Conservation (phyloP, 1,140 invertebrate genomes). For the Venturia canescens region DNA sequence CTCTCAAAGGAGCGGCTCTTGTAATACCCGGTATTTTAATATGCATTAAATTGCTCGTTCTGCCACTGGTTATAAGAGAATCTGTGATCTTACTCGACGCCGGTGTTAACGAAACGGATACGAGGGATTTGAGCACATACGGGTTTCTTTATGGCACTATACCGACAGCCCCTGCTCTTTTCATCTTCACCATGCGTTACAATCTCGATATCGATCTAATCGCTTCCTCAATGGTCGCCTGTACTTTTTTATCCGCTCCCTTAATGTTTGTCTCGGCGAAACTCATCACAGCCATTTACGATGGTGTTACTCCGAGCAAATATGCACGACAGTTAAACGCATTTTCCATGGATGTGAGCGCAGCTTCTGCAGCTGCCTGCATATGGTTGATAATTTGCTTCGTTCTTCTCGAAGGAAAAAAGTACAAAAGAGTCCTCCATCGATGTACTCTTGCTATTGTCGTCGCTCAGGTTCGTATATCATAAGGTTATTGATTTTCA, state of each 20-base stretch:
- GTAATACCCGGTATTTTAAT: conserved; percentile 92
- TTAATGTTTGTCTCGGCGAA: conserved; percentile 97
- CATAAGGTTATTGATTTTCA: not conserved
- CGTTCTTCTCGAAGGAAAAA: conserved; percentile 81
- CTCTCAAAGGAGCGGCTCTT: conserved; percentile 85
- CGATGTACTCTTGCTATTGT: conserved; percentile 87
- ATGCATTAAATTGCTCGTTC: conserved; percentile 90
- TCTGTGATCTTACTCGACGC: conserved; percentile 86
- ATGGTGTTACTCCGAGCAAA: conserved; percentile 80
- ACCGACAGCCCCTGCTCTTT: conserved; percentile 95
- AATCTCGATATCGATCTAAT: conserved; percentile 92
- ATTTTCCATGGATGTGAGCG: conserved; percentile 90
- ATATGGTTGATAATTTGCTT: conserved; percentile 89
- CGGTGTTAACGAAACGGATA: conserved; percentile 84
- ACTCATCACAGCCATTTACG: conserved; percentile 87
- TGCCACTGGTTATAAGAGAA: conserved; percentile 93
- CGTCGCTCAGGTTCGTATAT: conserved; percentile 84
- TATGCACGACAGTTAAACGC: conserved; percentile 86
- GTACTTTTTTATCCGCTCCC: conserved; percentile 95
- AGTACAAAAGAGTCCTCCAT: conserved; percentile 89
- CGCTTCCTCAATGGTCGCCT: conserved; percentile 94
- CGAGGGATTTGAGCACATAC: conserved; percentile 90
- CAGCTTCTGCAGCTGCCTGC: conserved; percentile 85
- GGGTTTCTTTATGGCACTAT: conserved; percentile 98
- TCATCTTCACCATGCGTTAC: conserved; percentile 95